A percentile compares a stretch with the other conserved stretches of the same genome.
Evolutionary conservation across 2,888 invertebrate genomes (phyloP).

Genomic region (Rhagophthalmus giganteus): DNA sequence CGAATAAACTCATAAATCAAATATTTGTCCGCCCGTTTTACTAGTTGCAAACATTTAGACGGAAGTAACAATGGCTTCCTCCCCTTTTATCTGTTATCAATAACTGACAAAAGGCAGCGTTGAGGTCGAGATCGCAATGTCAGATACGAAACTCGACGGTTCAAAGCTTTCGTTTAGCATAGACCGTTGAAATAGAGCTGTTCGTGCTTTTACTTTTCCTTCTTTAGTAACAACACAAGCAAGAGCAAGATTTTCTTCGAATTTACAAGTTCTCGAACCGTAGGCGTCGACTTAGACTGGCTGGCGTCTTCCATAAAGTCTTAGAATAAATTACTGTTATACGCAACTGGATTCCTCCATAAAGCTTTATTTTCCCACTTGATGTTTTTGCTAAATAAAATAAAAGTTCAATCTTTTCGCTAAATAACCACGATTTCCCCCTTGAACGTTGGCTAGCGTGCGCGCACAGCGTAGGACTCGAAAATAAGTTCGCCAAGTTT

Average conservation of each 20-base stretch:
- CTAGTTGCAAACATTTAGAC: slow-evolving; percentile 41
- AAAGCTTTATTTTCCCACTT: background rate
- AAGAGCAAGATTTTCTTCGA: slow-evolving; percentile 13
- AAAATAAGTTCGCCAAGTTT: slow-evolving; percentile 26
- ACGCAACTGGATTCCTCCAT: slow-evolving; percentile 7
- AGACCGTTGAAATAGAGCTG: slow-evolving; percentile 25
- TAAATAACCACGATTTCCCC: slow-evolving; percentile 7
- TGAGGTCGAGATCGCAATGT: slow-evolving; percentile 35
- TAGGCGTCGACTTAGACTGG: slow-evolving; percentile 26
- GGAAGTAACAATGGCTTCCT: slow-evolving; percentile 42
- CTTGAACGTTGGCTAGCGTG: slow-evolving; percentile 1
- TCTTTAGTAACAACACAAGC: slow-evolving; percentile 10
- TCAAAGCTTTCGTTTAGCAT: slow-evolving; percentile 31
- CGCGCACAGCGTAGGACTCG: slow-evolving; percentile 10
- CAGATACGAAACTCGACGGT: slow-evolving; percentile 32
- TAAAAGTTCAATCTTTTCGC: slow-evolving; percentile 8
- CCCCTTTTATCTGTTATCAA: slow-evolving; percentile 43
- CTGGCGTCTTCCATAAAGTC: slow-evolving; percentile 17
- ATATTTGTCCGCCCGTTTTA: slow-evolving; percentile 42
- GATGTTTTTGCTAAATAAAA: background rate
- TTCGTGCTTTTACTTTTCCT: slow-evolving; percentile 19
- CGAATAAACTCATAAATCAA: slow-evolving; percentile 41
- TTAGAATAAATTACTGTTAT: slow-evolving; percentile 23
- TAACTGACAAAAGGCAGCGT: slow-evolving; percentile 41
- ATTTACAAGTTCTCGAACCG: slow-evolving; percentile 18